Evolutionary conservation across 2,113 vertebrate species (phyloP).

Genomic region (Bubalus kerabau): DNA sequence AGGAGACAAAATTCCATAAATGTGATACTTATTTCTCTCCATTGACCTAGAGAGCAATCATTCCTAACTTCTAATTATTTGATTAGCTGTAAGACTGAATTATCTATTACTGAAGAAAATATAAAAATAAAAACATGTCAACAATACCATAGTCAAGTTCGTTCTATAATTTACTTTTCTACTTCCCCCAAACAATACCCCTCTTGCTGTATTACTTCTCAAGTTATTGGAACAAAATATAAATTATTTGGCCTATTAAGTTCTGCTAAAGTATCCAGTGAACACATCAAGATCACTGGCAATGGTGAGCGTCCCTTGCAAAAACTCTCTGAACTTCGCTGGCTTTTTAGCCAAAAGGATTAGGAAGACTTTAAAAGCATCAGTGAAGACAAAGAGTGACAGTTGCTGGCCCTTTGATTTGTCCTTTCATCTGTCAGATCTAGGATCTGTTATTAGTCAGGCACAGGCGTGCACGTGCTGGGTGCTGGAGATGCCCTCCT

Average conservation of each 20-base stretch:
- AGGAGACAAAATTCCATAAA: not conserved
- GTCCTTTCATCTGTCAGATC: not conserved
- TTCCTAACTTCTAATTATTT: not conserved
- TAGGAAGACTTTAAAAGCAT: not conserved
- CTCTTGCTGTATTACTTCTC: not conserved
- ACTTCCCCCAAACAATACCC: not conserved
- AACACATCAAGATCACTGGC: not conserved
- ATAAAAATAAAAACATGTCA: not conserved
- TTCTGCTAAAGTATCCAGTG: not conserved
- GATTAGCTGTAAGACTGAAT: not conserved
- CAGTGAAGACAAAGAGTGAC: not conserved
- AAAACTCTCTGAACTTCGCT: not conserved
- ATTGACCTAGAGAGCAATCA: not conserved
- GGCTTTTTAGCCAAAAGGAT: not conserved
- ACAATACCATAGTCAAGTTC: not conserved
- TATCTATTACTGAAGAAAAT: not conserved
- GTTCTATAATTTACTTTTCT: not conserved
- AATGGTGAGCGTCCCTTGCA: not conserved
- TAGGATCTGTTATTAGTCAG: not conserved
- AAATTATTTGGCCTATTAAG: not conserved
- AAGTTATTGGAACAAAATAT: not conserved
- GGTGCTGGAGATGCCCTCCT: too few relatives aligned
- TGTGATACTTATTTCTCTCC: not conserved
- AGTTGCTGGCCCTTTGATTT: not conserved
- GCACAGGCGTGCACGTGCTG: accelerated